Percentiles rank a stretch among this genome's conserved stretches.
Evolutionary conservation across 2,113 vertebrate species (phyloP).

Genomic region (Ammodramus savannarum): DNA sequence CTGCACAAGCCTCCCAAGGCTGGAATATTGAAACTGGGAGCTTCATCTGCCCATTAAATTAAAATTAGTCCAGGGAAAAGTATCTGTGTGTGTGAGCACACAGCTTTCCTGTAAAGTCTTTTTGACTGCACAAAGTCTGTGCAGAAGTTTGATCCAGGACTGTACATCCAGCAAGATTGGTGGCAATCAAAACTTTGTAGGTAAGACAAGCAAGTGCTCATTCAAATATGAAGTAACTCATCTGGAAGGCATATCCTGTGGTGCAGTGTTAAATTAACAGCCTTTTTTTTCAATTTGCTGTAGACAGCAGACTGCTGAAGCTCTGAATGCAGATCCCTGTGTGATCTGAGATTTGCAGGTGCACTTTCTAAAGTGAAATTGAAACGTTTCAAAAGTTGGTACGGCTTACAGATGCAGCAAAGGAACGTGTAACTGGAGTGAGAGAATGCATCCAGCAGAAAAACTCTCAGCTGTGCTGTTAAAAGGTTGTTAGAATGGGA

Average conservation of each 20-base stretch:
- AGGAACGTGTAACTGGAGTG: accelerated
- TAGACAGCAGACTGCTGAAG: neutral
- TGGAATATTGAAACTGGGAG: neutral
- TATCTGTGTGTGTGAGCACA: neutral
- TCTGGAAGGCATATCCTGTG: neutral
- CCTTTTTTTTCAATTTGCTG: constrained; percentile 1
- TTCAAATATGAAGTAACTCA: neutral
- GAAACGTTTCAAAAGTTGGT: neutral
- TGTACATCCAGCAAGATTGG: neutral
- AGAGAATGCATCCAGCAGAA: neutral
- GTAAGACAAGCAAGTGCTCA: neutral
- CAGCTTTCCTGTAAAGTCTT: neutral
- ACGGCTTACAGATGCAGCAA: neutral
- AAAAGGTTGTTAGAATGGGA: neutral
- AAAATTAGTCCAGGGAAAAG: neutral
- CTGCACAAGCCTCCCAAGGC: too few species aligned
- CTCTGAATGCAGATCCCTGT: neutral
- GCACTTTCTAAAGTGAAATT: neutral
- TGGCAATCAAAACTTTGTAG: neutral
- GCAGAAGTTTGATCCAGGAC: neutral
- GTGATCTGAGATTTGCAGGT: neutral
- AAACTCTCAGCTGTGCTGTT: neutral
- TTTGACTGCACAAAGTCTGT: neutral
- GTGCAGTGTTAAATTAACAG: neutral
- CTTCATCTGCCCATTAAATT: neutral